These are phyloP conservation scores for Aporrectodea caliginosa DNA, from an alignment of 1,140 invertebrate species.

Conservation along the genomic window DNA sequence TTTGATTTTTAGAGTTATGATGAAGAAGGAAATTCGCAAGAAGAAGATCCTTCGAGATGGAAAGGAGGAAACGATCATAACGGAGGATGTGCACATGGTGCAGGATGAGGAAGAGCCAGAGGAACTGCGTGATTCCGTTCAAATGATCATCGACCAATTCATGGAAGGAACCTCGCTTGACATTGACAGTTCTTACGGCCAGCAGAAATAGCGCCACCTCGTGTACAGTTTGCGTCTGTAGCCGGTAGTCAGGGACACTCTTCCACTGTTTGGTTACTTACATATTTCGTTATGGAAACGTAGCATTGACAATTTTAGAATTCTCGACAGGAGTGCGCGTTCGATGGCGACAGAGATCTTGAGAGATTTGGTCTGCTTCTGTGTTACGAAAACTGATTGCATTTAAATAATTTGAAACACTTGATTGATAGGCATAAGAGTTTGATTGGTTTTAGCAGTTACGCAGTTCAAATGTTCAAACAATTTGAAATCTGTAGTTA, in stretches of 20 bases:
- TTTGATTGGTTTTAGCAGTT: no score
- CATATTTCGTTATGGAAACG: not conserved
- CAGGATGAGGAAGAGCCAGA: constrained; percentile 48
- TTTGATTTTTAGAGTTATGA: constrained; percentile 42
- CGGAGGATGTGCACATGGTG: constrained; percentile 46
- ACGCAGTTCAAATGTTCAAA: no score
- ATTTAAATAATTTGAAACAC: no score
- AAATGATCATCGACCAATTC: constrained; percentile 52
- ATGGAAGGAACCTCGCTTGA: constrained; percentile 37
- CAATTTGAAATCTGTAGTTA: no score
- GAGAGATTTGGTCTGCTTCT: no score
- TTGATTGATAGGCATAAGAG: no score
- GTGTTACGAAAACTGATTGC: no score
- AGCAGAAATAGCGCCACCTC: not conserved
- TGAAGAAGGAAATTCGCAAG: constrained; percentile 53
- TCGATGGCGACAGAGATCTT: no score
- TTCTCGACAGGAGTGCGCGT: not conserved
- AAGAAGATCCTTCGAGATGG: constrained; percentile 49
- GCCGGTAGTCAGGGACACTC: not conserved
- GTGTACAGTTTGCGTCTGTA: not conserved
- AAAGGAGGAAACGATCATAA: constrained; percentile 46
- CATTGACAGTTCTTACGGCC: not conserved
- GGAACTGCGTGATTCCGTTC: constrained; percentile 49
- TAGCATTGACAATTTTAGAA: not conserved
- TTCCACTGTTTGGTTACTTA: not conserved